Conservation (phyloP, 2,797 vertebrate genomes). For the Gymnoscopelus microlampas region DNA sequence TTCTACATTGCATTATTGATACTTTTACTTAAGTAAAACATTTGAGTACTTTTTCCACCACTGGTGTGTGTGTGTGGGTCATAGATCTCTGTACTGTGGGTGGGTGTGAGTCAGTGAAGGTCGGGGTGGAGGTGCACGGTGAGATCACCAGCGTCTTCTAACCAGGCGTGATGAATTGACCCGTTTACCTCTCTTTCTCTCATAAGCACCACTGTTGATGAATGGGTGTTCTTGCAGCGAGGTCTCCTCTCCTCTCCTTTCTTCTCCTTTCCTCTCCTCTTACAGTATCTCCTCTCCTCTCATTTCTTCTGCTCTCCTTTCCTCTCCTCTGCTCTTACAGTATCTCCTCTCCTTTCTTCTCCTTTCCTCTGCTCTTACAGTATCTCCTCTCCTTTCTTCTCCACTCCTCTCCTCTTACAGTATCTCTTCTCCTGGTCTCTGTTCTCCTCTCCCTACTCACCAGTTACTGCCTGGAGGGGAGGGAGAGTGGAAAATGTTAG, state of each 20-base stretch:
- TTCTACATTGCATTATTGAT: too few relatives aligned
- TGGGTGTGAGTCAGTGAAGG: constrained; percentile 16
- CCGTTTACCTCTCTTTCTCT: constrained; percentile 15
- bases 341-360: not conserved
- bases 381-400: not conserved
- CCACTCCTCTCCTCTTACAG: too few relatives aligned
- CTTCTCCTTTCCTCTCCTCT: not conserved
- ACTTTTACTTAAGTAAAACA: too few relatives aligned
- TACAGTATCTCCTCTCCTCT: not conserved
- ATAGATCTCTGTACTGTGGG: not conserved
- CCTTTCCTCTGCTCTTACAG: not conserved
- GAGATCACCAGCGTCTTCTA: not conserved
- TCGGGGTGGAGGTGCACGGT: not conserved
- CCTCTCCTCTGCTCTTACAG: too few relatives aligned
- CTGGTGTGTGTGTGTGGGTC: too few relatives aligned
- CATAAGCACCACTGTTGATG: constrained; percentile 16
- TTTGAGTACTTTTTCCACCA: too few relatives aligned
- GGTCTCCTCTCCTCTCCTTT: not conserved
- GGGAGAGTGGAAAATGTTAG: too few relatives aligned
- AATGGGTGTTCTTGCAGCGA: constrained; percentile 15
- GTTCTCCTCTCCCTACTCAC: too few relatives aligned
- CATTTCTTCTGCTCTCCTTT: constrained; percentile 1
- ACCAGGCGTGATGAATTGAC: constrained; percentile 15
- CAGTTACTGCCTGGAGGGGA: too few relatives aligned
- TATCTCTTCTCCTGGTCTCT: too few relatives aligned